A percentile compares a stretch with the other conserved stretches of the same genome.
Evolutionary conservation across 2,797 vertebrate genomes (phyloP).

Genomic region (Rhincodon typus): DNA sequence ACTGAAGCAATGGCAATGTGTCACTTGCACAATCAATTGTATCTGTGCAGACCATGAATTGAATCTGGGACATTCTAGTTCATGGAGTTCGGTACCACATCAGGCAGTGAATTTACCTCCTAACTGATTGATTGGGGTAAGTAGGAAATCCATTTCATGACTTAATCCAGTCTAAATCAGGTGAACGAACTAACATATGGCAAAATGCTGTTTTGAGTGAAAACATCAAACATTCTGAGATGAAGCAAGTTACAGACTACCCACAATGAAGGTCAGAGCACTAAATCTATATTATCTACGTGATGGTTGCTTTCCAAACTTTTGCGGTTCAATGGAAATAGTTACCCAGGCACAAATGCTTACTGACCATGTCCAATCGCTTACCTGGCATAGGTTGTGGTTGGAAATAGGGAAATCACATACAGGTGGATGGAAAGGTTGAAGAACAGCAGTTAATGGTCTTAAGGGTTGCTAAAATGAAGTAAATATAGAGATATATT

Average conservation of each 20-base stretch:
- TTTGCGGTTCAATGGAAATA: background rate
- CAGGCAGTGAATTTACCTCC: background rate
- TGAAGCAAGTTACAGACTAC: background rate
- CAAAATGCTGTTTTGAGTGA: background rate
- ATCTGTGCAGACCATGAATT: background rate
- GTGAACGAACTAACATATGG: background rate
- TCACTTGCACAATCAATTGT: background rate
- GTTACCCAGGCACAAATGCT: background rate
- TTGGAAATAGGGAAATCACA: conserved; percentile 38
- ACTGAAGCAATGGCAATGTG: background rate
- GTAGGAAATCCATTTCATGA: background rate
- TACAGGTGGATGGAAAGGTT: conserved; percentile 39
- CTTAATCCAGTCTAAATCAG: background rate
- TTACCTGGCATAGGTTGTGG: conserved; percentile 40
- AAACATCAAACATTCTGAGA: background rate
- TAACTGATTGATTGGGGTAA: too few species aligned
- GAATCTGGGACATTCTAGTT: background rate
- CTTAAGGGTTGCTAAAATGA: conserved; percentile 37
- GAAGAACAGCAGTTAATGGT: conserved; percentile 40
- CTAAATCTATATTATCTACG: background rate
- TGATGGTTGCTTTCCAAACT: background rate
- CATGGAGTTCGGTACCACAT: background rate
- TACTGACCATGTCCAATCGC: background rate
- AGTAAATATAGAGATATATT: background rate
- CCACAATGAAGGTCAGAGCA: background rate